Conservation (phyloP, 1,140 invertebrate species). For the Drosophila ironensis region DNA sequence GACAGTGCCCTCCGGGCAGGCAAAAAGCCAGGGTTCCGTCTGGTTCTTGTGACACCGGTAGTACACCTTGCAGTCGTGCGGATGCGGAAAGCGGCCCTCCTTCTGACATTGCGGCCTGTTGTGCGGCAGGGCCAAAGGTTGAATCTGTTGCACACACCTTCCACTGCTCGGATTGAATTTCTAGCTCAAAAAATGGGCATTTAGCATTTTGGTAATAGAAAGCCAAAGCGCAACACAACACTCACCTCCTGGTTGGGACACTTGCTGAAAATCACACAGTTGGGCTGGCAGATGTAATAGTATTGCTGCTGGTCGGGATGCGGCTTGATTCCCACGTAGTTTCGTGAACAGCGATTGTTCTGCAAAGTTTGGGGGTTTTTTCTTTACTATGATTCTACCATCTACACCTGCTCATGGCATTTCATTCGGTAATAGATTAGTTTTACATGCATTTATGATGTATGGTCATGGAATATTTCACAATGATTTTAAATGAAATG, state of each 20-base stretch:
- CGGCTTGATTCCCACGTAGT: constrained; percentile 74
- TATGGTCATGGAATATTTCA: too few relatives aligned
- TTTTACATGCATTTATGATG: too few relatives aligned
- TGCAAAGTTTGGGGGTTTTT: background rate
- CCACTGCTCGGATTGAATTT: constrained; percentile 56
- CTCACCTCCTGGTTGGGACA: constrained; percentile 69
- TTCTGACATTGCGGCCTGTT: constrained; percentile 29
- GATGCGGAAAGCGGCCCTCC: constrained; percentile 71
- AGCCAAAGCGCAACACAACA: too few relatives aligned
- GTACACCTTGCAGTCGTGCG: constrained; percentile 65
- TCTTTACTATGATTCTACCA: too few relatives aligned
- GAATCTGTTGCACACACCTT: constrained; percentile 43
- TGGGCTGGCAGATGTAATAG: constrained; percentile 78
- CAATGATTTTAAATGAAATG: too few relatives aligned
- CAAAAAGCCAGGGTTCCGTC: constrained; percentile 50
- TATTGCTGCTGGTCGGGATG: constrained; percentile 80
- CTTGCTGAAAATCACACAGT: constrained; percentile 78
- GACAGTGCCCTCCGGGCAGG: constrained; percentile 66
- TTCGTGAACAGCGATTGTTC: constrained; percentile 75
- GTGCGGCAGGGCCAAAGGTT: background rate
- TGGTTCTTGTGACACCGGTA: constrained; percentile 72
- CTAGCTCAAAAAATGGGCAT: constrained; percentile 6
- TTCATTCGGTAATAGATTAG: too few relatives aligned
- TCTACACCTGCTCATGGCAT: too few relatives aligned
- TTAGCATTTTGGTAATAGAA: background rate